Base-by-base conservation (phyloP, 2,888 invertebrate genomes). In the Ochlodes sylvanus region DNA sequence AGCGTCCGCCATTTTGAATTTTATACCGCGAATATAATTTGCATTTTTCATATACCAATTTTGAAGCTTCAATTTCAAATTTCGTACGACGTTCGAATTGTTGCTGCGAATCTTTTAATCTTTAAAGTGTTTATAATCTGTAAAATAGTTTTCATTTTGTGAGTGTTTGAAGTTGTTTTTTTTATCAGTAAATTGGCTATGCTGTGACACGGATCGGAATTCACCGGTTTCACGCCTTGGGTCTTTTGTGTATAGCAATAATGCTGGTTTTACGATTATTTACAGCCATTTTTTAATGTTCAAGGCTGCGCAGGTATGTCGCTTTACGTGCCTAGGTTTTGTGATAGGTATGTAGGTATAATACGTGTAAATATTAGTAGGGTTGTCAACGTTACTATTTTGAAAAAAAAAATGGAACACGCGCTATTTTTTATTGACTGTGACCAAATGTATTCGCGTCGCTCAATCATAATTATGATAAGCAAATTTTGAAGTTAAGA, bases 1-100 rank as follows among this genome's bases (percentile, higher is more conserved):
- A 50, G 5, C 50, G 76, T 73, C 70, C 76, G 77, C 74, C 75
- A 75, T 63, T 69, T 73, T 73, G 73, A 38, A 78, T 76, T 67
- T 52, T 21, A 21, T 52, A 52, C 52, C 52, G 52, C 52, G 52
- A 52, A 52, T 12, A 10, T 27, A 6, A 52, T 52, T 52, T 52
- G 6, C 44, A 7, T 38, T 27, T 27, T 27, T 27, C 27, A 27
- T 12, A 38, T 38, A 10, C 10, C 38, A 10, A 12, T 1, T 3
- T 9, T 38, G 3, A 12, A 38, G 9, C 38, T 9, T 12, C 34
- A 9, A 5, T 34, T 9, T 9, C 38, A 12, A 38, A 12, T 38
- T 12, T 10, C 9, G 38, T 12, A 38, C 38, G 12, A 12, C 38
- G 38, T 38, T 38, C 38, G 38, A 12, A 38, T 38, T 38, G 44